phyloP scores from a whole-genome alignment of 2,797 vertebrate species.

The Geotrypetes seraphini region DNA sequence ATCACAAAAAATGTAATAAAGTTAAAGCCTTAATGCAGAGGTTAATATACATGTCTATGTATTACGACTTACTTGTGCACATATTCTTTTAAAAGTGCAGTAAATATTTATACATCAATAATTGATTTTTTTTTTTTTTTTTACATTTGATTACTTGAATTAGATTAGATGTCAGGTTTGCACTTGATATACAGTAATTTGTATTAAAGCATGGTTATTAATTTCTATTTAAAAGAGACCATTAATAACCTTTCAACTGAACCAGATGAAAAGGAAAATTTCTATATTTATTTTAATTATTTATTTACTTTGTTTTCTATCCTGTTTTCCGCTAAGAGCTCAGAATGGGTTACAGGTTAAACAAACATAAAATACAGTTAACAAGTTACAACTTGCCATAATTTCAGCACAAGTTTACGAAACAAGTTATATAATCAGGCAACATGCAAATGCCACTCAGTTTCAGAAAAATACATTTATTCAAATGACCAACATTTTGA shows the following conservation, averaged over 20 bases:
- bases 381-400: no score
- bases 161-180: neutral
- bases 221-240: slow-evolving; percentile 1
- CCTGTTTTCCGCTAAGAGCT: no score
- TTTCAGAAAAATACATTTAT: no score
- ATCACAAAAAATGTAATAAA: slow-evolving; percentile 8
- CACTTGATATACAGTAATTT: slow-evolving; percentile 17
- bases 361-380: no score
- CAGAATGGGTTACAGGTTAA: no score
- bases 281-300: no score
- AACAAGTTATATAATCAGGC: no score
- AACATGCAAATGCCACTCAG: no score
- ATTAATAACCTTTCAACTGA: slow-evolving; percentile 1
- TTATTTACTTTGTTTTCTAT: no score
- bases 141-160: neutral
- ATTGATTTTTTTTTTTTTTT: neutral
- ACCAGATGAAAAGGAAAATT: neutral
- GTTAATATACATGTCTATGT: neutral
- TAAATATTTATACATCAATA: neutral
- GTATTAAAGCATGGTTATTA: slow-evolving; percentile 1
- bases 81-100: neutral
- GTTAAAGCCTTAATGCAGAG: neutral
- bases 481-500: no score
- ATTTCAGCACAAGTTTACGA: no score
- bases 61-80: neutral